These are phyloP conservation scores for Pseudorasbora parva DNA, from an alignment of 2,113 vertebrate species.

Conservation along the genomic window DNA sequence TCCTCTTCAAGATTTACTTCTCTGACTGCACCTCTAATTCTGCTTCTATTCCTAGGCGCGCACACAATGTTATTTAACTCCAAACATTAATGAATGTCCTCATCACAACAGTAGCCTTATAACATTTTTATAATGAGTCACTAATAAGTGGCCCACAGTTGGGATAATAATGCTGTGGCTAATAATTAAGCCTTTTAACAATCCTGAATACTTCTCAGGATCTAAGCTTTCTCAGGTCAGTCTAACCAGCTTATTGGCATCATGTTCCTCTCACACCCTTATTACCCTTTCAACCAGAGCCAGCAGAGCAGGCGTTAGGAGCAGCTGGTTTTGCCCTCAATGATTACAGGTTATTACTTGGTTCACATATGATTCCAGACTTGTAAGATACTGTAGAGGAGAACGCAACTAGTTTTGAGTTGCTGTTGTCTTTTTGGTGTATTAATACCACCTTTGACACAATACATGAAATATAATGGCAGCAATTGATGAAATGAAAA, in stretches of 20 bases:
- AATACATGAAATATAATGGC: not conserved
- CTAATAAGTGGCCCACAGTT: conserved; percentile 48
- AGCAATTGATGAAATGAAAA: not conserved
- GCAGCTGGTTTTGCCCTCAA: conserved; percentile 14
- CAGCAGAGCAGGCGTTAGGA: conserved; percentile 11
- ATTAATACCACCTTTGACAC: not conserved
- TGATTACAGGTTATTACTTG: conserved; percentile 15
- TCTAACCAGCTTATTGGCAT: conserved; percentile 65
- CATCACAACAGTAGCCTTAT: conserved; percentile 62
- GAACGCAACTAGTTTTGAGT: not conserved
- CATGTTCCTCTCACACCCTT: conserved; percentile 50
- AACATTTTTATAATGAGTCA: conserved; percentile 68
- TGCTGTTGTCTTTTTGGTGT: not conserved
- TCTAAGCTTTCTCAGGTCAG: conserved; percentile 69
- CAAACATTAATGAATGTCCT: conserved; percentile 29
- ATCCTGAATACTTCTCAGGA: conserved; percentile 62
- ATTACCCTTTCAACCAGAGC: conserved; percentile 54
- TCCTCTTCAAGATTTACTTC: not conserved
- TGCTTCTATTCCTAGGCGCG: conserved; percentile 32
- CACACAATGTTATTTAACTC: conserved; percentile 32
- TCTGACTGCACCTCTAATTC: conserved; percentile 5
- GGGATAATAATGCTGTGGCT: conserved; percentile 61
- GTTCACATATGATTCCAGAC: not conserved
- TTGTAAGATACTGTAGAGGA: not conserved
- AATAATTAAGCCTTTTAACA: conserved; percentile 63